Conservation (phyloP, 2,113 vertebrate genomes). For the Nothocercus nigrocapillus region DNA sequence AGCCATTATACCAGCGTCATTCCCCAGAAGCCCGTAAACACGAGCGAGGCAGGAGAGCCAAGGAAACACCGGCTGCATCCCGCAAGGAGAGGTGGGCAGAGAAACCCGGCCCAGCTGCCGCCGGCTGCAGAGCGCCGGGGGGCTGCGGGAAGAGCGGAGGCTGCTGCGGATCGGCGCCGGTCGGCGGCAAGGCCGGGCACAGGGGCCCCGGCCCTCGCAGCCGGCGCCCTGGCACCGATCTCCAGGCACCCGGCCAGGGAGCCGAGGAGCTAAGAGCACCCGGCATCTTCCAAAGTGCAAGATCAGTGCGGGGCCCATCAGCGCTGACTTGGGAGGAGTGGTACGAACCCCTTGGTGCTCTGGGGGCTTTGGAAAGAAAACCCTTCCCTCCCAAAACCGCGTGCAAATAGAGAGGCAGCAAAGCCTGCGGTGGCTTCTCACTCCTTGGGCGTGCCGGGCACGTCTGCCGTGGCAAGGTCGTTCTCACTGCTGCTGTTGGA, state of each 20-base stretch:
- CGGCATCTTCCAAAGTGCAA: neutral
- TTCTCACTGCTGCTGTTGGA: neutral
- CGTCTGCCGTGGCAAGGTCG: neutral
- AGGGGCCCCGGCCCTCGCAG: neutral
- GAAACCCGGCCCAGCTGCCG: neutral
- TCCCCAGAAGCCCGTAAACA: constrained; percentile 35
- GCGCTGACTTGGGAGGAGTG: neutral
- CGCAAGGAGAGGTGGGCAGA: neutral
- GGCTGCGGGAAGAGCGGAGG: neutral
- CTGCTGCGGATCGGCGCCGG: too few relatives aligned
- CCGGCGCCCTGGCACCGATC: neutral
- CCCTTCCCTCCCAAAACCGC: neutral
- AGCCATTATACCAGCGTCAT: neutral
- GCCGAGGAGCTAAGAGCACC: neutral
- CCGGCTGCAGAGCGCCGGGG: neutral
- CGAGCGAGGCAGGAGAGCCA: neutral
- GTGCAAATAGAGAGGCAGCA: neutral
- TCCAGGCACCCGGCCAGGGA: neutral
- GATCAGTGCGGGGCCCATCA: neutral
- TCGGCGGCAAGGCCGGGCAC: neutral
- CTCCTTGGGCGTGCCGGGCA: neutral
- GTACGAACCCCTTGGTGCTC: neutral
- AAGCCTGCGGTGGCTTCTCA: neutral
- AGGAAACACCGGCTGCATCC: neutral
- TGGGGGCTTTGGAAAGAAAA: neutral